Percentiles rank a stretch among this genome's conserved stretches.
Conservation (phyloP, 2,888 invertebrate species). For the Clivina fossor region DNA sequence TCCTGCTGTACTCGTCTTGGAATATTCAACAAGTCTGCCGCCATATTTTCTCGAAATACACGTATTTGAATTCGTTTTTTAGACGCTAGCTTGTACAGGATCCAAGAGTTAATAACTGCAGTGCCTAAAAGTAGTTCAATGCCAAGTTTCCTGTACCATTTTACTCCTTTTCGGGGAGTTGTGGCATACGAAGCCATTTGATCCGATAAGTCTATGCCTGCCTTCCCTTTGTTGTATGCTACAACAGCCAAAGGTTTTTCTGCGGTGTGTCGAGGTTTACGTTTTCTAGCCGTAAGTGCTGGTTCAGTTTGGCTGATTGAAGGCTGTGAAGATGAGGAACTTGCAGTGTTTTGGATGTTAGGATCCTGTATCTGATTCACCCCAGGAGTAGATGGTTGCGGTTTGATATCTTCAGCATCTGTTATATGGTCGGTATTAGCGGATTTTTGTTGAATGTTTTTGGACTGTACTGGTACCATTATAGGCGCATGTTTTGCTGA, state of each 20-base stretch:
- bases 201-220: constrained; percentile 45
- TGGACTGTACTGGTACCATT: constrained; percentile 35
- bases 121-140: constrained; percentile 38
- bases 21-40: constrained; percentile 31
- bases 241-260: constrained; percentile 42
- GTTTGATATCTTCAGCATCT: constrained; percentile 8
- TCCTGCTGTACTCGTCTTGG: constrained; percentile 4
- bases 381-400: constrained; percentile 17
- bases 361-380: constrained; percentile 1
- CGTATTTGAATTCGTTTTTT: constrained; percentile 39
- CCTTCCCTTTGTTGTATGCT: constrained; percentile 45
- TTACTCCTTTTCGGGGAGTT: constrained; percentile 41
- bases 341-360: constrained; percentile 1
- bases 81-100: constrained; percentile 37
- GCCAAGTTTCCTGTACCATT: constrained; percentile 40
- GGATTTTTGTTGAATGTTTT: constrained; percentile 10
- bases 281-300: constrained; percentile 14
- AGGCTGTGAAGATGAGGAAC: constrained; percentile 17
- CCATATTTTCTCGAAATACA: constrained; percentile 36
- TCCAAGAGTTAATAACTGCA: constrained; percentile 39
- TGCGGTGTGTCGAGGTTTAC: constrained; percentile 13
- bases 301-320: constrained; percentile 16
- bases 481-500: constrained; percentile 45
- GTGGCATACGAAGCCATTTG: constrained; percentile 45
- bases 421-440: constrained; percentile 1